These are phyloP conservation scores for Catocala sponsa DNA, from an alignment of 2,888 invertebrate species.

Conservation along the genomic window DNA sequence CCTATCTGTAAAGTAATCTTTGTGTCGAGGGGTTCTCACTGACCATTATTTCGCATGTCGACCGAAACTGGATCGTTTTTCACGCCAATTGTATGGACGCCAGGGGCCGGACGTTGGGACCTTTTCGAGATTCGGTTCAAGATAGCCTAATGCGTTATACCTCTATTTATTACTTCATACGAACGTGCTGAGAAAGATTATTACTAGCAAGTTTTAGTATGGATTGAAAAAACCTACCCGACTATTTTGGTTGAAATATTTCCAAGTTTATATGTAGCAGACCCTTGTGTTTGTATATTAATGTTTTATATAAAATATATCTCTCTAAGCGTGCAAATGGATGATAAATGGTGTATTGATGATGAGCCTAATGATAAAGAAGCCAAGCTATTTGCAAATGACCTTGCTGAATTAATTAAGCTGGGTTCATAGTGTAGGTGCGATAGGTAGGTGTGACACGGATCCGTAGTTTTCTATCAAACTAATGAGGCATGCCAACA, in stretches of 20 bases:
- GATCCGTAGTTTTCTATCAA: conserved; percentile 25
- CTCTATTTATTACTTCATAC: conserved; percentile 53
- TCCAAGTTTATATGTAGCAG: too few relatives aligned
- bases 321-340: conserved; percentile 7
- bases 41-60: conserved; percentile 48
- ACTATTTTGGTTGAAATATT: too few relatives aligned
- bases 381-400: conserved; percentile 18
- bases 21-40: conserved; percentile 36
- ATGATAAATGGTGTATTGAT: conserved; percentile 24
- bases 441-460: conserved; percentile 21
- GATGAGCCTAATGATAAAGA: conserved; percentile 23
- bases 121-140: conserved; percentile 53
- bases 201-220: conserved; percentile 33
- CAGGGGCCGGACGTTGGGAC: conserved; percentile 40
- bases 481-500: conserved; percentile 22
- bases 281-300: conserved; percentile 5
- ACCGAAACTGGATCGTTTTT: conserved; percentile 50
- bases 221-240: conserved; percentile 20
- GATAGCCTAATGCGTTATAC: conserved; percentile 59
- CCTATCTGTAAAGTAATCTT: conserved; percentile 44
- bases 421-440: conserved; percentile 4
- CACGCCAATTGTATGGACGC: conserved; percentile 47
- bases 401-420: conserved; percentile 25
- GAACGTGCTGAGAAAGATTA: conserved; percentile 36
- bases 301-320: conserved; percentile 13